These are phyloP conservation scores for Calliopsis andreniformis DNA, from an alignment of 1,140 invertebrate genomes.

Conservation along the genomic window DNA sequence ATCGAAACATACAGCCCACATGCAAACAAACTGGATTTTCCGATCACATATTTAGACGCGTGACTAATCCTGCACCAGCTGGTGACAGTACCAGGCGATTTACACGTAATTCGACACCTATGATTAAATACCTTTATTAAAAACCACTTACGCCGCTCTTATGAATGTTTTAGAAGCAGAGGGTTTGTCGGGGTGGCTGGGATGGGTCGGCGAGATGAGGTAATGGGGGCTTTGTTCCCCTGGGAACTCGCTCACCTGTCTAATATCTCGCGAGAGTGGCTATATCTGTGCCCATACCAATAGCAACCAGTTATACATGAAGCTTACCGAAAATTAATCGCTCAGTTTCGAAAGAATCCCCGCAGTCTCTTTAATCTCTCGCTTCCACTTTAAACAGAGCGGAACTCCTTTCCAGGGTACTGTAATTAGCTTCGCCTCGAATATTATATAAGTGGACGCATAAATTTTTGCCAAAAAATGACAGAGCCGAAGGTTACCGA, in stretches of 20 bases:
- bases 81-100: conserved; percentile 55
- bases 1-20: conserved; percentile 41
- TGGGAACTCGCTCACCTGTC: conserved; percentile 78
- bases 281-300: conserved; percentile 69
- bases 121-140: conserved; percentile 79
- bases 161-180: conserved; percentile 73
- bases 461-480: background rate
- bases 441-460: background rate
- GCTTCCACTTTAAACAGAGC: background rate
- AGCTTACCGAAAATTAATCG: conserved; percentile 70
- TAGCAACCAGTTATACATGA: conserved; percentile 62
- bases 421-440: background rate
- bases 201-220: conserved; percentile 69
- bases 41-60: conserved; percentile 40
- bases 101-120: conserved; percentile 70
- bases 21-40: conserved; percentile 35
- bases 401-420: background rate
- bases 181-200: conserved; percentile 56
- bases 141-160: conserved; percentile 76
- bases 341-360: conserved; percentile 64
- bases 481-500: background rate
- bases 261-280: conserved; percentile 77
- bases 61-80: conserved; percentile 45
- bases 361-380: conserved; percentile 21
- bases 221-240: conserved; percentile 78